Conservation (phyloP, 2,113 vertebrate genomes). For the Oncorhynchus clarkii region DNA sequence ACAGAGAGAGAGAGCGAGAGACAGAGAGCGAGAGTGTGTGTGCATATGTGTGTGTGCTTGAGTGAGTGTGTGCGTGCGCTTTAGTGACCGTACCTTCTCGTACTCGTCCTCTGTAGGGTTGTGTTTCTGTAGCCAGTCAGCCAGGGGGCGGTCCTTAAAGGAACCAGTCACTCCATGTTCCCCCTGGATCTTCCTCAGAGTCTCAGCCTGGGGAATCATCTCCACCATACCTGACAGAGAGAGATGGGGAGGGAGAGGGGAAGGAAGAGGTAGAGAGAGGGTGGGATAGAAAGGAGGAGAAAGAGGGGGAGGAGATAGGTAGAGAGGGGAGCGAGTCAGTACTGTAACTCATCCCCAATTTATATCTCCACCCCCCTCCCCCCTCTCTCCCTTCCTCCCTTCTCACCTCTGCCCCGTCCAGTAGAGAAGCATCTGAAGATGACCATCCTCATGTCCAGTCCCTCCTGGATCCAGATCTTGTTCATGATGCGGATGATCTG, state of each 20-base stretch:
- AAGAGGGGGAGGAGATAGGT: background rate
- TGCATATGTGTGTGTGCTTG: background rate
- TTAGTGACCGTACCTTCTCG: constrained; percentile 80
- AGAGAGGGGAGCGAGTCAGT: background rate
- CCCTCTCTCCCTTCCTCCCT: rapidly evolving
- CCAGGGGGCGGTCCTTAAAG: constrained; percentile 91
- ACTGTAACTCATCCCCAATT: background rate
- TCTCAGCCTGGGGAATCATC: constrained; percentile 96
- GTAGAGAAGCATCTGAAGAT: constrained; percentile 96
- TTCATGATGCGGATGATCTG: constrained; percentile 98
- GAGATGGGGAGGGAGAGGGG: background rate
- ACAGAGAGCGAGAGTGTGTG: background rate
- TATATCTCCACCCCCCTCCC: background rate
- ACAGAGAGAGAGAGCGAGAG: background rate
- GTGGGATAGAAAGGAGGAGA: no score
- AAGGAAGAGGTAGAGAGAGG: background rate
- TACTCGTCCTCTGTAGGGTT: constrained; percentile 91
- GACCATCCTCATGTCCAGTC: constrained; percentile 98
- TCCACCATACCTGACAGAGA: constrained; percentile 88
- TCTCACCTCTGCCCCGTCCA: constrained; percentile 83
- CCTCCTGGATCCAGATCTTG: constrained; percentile 98
- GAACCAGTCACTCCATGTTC: constrained; percentile 95
- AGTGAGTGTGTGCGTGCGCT: background rate
- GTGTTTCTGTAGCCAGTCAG: constrained; percentile 95
- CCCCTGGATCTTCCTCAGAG: constrained; percentile 95